Conservation (phyloP, 1,140 invertebrate genomes). For the Phymorhynchus buccinoides region DNA sequence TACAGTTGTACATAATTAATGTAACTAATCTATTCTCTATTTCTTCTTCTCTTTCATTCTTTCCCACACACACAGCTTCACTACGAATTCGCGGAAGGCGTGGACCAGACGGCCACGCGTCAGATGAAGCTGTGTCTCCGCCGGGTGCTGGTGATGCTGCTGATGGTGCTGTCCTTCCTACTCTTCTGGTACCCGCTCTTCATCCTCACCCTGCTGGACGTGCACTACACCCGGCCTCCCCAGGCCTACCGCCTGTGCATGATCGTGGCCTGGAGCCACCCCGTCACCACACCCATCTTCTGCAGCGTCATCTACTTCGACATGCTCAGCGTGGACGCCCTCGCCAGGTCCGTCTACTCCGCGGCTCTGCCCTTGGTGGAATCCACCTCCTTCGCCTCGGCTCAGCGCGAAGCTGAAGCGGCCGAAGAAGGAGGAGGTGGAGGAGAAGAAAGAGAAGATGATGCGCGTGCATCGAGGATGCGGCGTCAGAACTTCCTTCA, state of each 20-base stretch:
- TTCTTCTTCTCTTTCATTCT: background rate
- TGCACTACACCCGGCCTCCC: conserved; percentile 55
- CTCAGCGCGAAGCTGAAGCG: background rate
- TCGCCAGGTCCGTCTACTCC: conserved; percentile 52
- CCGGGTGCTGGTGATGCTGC: conserved; percentile 56
- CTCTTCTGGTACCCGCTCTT: conserved; percentile 92
- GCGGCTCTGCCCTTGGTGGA: conserved; percentile 47
- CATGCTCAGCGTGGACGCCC: conserved; percentile 46
- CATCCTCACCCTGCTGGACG: conserved; percentile 82
- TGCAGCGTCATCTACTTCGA: conserved; percentile 66
- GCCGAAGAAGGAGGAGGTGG: too few species aligned
- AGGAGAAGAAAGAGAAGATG: too few species aligned
- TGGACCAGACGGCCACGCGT: conserved; percentile 38
- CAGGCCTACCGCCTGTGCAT: conserved; percentile 60
- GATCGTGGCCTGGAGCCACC: conserved; percentile 73
- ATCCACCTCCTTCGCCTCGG: conserved; percentile 38
- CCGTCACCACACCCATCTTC: conserved; percentile 64
- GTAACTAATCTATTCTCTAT: too few species aligned
- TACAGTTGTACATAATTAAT: too few species aligned
- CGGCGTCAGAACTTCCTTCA: background rate
- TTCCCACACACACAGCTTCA: conserved; percentile 79
- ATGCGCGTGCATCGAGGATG: too few species aligned
- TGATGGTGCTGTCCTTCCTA: conserved; percentile 88
- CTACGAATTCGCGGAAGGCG: conserved; percentile 72
- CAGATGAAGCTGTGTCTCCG: conserved; percentile 54